phyloP scores from a whole-genome alignment of 2,888 invertebrate species.

The Melipona bicolor region DNA sequence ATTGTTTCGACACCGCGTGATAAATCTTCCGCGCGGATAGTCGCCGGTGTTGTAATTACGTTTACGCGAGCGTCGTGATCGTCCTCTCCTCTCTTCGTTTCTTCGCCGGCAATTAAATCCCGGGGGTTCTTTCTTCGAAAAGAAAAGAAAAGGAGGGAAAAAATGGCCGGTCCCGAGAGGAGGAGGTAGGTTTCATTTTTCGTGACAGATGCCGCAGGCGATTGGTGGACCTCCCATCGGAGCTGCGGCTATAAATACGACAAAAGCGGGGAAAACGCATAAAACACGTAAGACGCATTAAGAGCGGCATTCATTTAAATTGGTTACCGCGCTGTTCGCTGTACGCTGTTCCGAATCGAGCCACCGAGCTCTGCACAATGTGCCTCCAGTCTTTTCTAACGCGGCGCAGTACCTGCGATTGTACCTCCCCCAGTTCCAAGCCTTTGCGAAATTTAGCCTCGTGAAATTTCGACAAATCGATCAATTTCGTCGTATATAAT shows the following conservation, averaged over 20 bases:
- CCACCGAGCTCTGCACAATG: neutral
- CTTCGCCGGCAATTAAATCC: constrained; percentile 1
- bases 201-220: constrained; percentile 31
- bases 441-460: neutral
- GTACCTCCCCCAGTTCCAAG: neutral
- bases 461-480: neutral
- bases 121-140: neutral
- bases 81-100: neutral
- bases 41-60: constrained; percentile 57
- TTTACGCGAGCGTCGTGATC: constrained; percentile 5
- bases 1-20: constrained; percentile 45
- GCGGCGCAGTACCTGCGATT: neutral
- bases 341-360: constrained; percentile 31
- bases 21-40: constrained; percentile 53
- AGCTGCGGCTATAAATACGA: constrained; percentile 66
- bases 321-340: constrained; percentile 58
- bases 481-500: too few relatives aligned
- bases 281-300: constrained; percentile 71
- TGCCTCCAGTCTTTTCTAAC: constrained; percentile 4
- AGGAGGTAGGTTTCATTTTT: constrained; percentile 45
- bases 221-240: constrained; percentile 4
- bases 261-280: constrained; percentile 70
- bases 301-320: constrained; percentile 74
- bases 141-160: too few relatives aligned
- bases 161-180: neutral